phyloP scores from a whole-genome alignment of 2,888 invertebrate genomes.

The Rosalia funebris region DNA sequence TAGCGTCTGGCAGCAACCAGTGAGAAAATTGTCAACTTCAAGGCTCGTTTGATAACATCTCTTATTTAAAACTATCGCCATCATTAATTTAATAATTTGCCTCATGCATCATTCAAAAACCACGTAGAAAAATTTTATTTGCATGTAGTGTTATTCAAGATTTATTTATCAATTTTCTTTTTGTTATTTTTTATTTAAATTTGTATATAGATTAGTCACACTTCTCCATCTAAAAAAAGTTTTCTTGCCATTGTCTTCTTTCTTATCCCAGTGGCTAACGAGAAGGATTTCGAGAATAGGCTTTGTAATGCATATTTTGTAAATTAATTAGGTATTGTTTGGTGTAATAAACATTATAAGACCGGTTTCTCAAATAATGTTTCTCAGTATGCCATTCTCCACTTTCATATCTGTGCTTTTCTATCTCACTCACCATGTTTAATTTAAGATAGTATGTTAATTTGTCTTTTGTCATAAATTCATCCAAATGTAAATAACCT shows the following conservation, averaged over 20 bases:
- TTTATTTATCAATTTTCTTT: constrained; percentile 52
- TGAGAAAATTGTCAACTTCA: constrained; percentile 92
- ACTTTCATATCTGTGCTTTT: constrained; percentile 34
- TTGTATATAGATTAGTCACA: constrained; percentile 49
- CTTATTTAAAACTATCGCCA: constrained; percentile 74
- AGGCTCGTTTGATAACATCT: constrained; percentile 89
- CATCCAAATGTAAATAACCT: constrained; percentile 53
- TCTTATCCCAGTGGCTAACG: neutral
- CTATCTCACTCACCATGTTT: constrained; percentile 45
- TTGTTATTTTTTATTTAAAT: constrained; percentile 51
- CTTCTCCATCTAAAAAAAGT: constrained; percentile 21
- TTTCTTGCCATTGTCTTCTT: constrained; percentile 39
- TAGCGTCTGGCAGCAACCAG: constrained; percentile 88
- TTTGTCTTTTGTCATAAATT: constrained; percentile 32
- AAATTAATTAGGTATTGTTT: constrained; percentile 36
- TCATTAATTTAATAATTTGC: constrained; percentile 24
- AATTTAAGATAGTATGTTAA: constrained; percentile 35
- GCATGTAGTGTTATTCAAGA: constrained; percentile 31
- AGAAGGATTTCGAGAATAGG: constrained; percentile 8
- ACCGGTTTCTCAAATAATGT: constrained; percentile 14
- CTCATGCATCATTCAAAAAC: constrained; percentile 23
- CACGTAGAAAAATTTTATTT: constrained; percentile 5
- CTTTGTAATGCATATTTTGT: constrained; percentile 16
- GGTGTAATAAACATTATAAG: constrained; percentile 19
- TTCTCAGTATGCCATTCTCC: constrained; percentile 21